Evolutionary conservation across 1,140 invertebrate genomes (phyloP), one percentile per base, ranked within the genome.

Genomic region (Drosophila saltans): DNA sequence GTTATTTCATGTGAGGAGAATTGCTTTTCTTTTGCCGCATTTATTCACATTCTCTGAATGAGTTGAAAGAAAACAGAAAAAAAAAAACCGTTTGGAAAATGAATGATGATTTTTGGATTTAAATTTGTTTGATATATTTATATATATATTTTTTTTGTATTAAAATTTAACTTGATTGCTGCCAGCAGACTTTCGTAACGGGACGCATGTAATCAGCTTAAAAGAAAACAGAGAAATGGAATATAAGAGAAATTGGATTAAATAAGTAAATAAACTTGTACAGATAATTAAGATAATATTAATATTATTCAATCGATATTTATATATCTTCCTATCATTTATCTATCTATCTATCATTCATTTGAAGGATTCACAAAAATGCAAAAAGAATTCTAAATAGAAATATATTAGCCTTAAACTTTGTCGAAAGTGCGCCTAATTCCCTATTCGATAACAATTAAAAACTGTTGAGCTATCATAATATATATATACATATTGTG

Each of bases 161-260:
- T 58, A 55, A 39, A 72, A 64, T 69, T 69, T 66, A 41, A 56
- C 43, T 81, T 70, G 81, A 81, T 81, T 81, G 82, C 82, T 69
- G 75, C 61, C 60, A 59, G 75, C 82, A 85, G 78, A 85, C 74
- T 86, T 85, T 72, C 41, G 43, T 59, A 70, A 60, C 45, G 59
- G 55, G 58, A 69, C 57, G 48, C 69, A 65, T 52, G 11, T 33
- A 82, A 70, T 61, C 58, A 67, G 60, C 82, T 86, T 76, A 7
- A 86, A 88, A 24, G 45, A 72, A 58, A 72, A 58, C 2, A n/a
- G 2, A 60, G 8, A 33, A 24, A n/a, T n/a, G 9, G 24, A 7
- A 45, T 24, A 39, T 39, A 36, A 10, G 21, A 8, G 2, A 48
- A 16, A 39, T 36, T 30, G 48, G 48, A 30, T 21, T 26, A 16